Evolutionary conservation across 2,888 invertebrate genomes (phyloP), one percentile per base, ranked within the genome.

Genomic region (Oithona nana): DNA sequence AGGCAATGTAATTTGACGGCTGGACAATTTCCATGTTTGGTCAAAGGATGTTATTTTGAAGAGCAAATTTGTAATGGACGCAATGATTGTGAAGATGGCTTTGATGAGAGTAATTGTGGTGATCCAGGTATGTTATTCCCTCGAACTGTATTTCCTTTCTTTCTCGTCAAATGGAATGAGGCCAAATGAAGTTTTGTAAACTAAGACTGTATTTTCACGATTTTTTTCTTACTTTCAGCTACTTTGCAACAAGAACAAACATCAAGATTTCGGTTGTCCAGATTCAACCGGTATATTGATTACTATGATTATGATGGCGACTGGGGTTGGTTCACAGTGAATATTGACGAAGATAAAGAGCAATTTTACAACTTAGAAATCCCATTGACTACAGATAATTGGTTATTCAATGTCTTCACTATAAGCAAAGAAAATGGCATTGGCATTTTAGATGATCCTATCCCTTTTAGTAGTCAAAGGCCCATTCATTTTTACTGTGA

Each of bases 381-480:
- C 6, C 74, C 75, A 2, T 68, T 69, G 58, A 69, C 74, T 2
- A 72, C 72, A 1, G 74, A 74, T 50, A 68, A 70, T 28, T 79
- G 78, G 77, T 73, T 75, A 54, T 70, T 79, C 52, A 75, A 74
- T 65, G 78, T 75, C 1, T 74, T 78, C 66, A 75, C 75, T 50
- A 71, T 79, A 65, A 76, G 76, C 66, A 72, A 73, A 64, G 71
- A 73, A 22, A 69, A 71, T 49, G 79, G 79, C 2, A 73, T 79
- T 63, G 75, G 76, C 22, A 71, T 79, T 29, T 69, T 78, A 63
- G 71, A 73, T 24, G 67, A 70, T 31, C 75, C 76, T n/a, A 69
- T 75, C 13, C 22, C 61, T 3, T 61, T 52, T 28, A 50, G 51
- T 11, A 54, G 52, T 11, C 3, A 28, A 4, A 8, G 61, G 20